Percentiles rank a stretch among this genome's conserved stretches.
These are phyloP conservation scores for Ptilonorhynchus violaceus DNA, from an alignment of 2,113 vertebrate genomes.

Conservation along the genomic window DNA sequence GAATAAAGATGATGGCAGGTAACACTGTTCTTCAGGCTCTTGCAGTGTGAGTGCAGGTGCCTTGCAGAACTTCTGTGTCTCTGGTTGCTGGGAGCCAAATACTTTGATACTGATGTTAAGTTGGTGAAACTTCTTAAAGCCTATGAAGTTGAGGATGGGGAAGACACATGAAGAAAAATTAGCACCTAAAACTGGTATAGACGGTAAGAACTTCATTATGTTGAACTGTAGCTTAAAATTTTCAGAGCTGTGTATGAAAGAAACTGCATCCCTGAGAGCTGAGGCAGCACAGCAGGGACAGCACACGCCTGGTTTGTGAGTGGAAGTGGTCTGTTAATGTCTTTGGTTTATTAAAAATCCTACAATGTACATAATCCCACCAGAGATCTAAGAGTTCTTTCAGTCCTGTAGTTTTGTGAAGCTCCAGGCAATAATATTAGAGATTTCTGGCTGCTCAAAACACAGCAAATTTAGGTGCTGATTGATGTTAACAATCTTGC, in stretches of 20 bases:
- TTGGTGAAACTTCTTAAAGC: not conserved
- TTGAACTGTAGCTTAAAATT: not conserved
- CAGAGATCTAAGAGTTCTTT: not conserved
- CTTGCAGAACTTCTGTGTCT: not conserved
- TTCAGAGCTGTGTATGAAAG: not conserved
- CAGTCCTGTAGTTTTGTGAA: not conserved
- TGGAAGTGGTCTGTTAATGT: not conserved
- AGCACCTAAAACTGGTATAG: not conserved
- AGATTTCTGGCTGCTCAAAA: too few relatives aligned
- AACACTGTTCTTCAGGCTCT: not conserved
- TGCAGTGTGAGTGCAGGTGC: too few relatives aligned
- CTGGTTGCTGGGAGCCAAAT: not conserved
- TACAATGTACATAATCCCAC: accelerated
- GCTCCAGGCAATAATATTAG: not conserved
- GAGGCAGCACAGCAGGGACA: not conserved
- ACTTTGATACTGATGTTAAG: not conserved
- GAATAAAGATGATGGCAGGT: not conserved
- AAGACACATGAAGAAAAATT: not conserved
- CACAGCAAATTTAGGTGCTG: not conserved
- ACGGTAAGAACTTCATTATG: not conserved
- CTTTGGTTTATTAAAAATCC: not conserved
- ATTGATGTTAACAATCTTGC: not conserved
- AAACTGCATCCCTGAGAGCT: not conserved
- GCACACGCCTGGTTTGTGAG: not conserved
- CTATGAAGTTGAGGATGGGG: not conserved